Evolutionary conservation across 2,797 vertebrate genomes (phyloP), one percentile per base, ranked within the genome.

Genomic region (Gastrophryne carolinensis): DNA sequence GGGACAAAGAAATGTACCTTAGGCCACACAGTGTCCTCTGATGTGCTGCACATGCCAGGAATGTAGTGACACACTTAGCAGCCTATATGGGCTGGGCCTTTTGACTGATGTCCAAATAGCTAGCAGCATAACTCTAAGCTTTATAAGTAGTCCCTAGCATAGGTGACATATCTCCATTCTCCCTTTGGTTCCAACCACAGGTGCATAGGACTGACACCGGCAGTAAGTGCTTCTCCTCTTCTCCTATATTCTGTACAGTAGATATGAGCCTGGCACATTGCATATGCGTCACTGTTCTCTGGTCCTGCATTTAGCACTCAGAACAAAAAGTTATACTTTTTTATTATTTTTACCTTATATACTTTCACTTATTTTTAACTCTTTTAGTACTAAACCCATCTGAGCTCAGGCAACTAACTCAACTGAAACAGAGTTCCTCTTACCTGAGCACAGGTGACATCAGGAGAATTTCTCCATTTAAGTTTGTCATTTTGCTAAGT

Each of bases 51-150:
- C 34, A 62, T 54, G 50, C n/a, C 15, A 57, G 52, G 67, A 78
- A 78, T 78, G 67, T 30, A 44, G 27, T 78, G 75, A 78, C 75
- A 77, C 74, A 76, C 5, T 30, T 5, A 49, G 3, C 23, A 26
- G 60, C 21, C 49, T 71, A 49, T 10, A 2, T 71, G 67, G 75
- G 75, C 13, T 72, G 75, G 75, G 75, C 44, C 30, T 32, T 58
- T 64, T 78, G 75, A 56, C 50, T 78, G 30, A n/a, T 56, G 50
- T 71, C 67, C 67, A 72, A 78, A 78, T 78, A 78, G 50, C 67
- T 71, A 13, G 5, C 23, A 78, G 67, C 67, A 65, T 65, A 65
- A 65, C 27, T 2, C 19, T 72, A 39, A 65, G 13, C n/a, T 6
- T 13, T 78, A 78, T 78, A 78, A 78, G 60, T 72, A 78, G 37